A percentile compares a stretch with the other conserved stretches of the same genome.
Conservation (phyloP, 37 sponge, comb jelly and placozoan species). For the Axinella damicornis region DNA sequence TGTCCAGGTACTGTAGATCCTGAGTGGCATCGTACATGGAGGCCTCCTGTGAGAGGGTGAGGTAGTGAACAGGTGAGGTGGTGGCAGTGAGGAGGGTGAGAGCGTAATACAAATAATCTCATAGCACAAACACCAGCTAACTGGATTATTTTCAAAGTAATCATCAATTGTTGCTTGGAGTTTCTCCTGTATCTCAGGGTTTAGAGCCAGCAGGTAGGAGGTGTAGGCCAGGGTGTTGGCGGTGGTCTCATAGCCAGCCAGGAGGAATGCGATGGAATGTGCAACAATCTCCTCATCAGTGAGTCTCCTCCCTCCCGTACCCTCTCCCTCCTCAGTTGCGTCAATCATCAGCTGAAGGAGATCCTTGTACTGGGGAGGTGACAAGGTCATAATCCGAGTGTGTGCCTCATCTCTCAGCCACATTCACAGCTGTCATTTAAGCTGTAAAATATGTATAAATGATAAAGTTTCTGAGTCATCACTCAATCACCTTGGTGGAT, state of each 20-base stretch:
- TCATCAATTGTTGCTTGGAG: constrained; percentile 61
- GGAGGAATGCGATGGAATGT: constrained; percentile 60
- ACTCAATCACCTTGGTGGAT: too few relatives aligned
- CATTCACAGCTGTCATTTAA: too few relatives aligned
- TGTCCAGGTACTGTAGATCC: constrained; percentile 74
- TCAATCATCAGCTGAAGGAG: constrained; percentile 76
- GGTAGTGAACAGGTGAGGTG: too few relatives aligned
- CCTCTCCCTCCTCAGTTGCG: constrained; percentile 44
- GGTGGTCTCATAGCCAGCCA: constrained; percentile 91
- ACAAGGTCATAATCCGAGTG: too few relatives aligned
- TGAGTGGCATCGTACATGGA: constrained; percentile 71
- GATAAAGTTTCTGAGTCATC: too few relatives aligned
- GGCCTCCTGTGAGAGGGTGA: constrained; percentile 29
- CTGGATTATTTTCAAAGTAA: constrained; percentile 66
- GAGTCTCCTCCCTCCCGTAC: neutral
- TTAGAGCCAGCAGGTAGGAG: constrained; percentile 70
- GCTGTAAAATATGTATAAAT: too few relatives aligned
- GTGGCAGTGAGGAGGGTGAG: too few relatives aligned
- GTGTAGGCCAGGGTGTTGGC: constrained; percentile 67
- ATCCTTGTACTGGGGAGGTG: constrained; percentile 54
- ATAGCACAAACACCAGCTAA: constrained; percentile 14
- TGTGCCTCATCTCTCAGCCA: too few relatives aligned
- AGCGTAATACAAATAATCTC: too few relatives aligned
- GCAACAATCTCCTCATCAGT: constrained; percentile 61
- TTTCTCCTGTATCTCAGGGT: constrained; percentile 75